Conservation (phyloP, 2,888 invertebrate species). For the Pterostichus niger region DNA sequence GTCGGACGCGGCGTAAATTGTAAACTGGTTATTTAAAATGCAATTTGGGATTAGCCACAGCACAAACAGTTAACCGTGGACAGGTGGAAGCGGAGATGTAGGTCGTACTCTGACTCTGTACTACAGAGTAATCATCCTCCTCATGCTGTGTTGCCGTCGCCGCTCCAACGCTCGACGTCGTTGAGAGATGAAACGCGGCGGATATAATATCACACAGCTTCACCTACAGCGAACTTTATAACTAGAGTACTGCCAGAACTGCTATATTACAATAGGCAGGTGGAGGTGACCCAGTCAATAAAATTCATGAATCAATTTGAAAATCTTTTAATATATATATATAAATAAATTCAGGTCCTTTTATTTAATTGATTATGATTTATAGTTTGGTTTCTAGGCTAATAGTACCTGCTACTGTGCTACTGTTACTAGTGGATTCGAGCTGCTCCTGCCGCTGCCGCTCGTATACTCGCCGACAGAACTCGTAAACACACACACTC, state of each 20-base stretch:
- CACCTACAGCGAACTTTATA: slow-evolving; percentile 5
- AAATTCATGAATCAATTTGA: too few species aligned
- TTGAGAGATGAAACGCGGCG: slow-evolving; percentile 8
- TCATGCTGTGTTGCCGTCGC: neutral
- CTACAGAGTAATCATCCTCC: slow-evolving; percentile 14
- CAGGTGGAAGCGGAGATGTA: slow-evolving; percentile 19
- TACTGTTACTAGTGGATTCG: neutral
- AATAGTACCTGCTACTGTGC: too few species aligned
- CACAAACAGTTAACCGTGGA: slow-evolving; percentile 56
- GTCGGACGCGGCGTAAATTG: slow-evolving; percentile 41
- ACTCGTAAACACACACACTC: slow-evolving; percentile 54
- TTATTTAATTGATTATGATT: too few species aligned
- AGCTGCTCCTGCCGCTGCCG: neutral
- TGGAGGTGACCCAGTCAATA: too few species aligned
- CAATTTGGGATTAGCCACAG: slow-evolving; percentile 65
- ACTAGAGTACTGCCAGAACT: neutral
- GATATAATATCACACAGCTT: neutral
- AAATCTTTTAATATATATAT: too few species aligned
- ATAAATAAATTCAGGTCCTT: too few species aligned
- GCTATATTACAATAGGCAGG: neutral
- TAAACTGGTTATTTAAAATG: slow-evolving; percentile 68
- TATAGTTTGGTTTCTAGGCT: too few species aligned
- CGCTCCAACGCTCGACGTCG: neutral
- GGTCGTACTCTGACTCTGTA: neutral
- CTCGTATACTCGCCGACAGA: slow-evolving; percentile 51